Evolutionary conservation across 2,113 vertebrate genomes (phyloP), one percentile per base, ranked within the genome.

Genomic region (Pedionomus torquatus): DNA sequence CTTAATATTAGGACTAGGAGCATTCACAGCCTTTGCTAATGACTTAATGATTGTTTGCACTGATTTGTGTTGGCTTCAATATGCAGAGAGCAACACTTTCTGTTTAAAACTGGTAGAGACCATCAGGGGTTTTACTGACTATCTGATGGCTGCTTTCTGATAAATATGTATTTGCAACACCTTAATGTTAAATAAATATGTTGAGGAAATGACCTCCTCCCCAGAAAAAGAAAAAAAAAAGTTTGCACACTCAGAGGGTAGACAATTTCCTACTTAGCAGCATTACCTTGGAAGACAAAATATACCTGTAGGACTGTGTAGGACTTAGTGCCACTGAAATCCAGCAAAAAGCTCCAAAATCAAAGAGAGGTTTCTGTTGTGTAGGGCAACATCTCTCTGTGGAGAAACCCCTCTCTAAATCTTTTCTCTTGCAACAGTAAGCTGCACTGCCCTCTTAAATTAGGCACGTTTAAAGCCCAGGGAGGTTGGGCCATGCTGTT

Each of bases 11-110:
- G 97, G 90, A 85, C 84, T 85, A 93, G 52, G 93, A 90, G 85
- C 61, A 87, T 82, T 90, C 72, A 13, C 90, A 89, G 94, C 78
- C 96, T 97, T 91, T 92, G 95, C 96, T 98, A 98, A 98, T 97
- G 98, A 96, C 48, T 75, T 97, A 93, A 96, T 33, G 31, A 98
- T 97, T 97, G 94, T 96, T 96, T 90, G 92, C 30, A 9, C 92
- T 96, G 97, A 97, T 96, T 97, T 97, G 97, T 83, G 90, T 84
- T 96, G 96, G 95, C 96, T 92, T 95, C 5, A 8, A 93, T 83
- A 72, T 6, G 54, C 89, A 91, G 93, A 87, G 76, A 90, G 90
- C 84, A 80, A 94, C 84, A 61, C 85, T 96, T 96, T 72, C 94
- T 44, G 52, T 83, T 93, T 79, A 75, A 91, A 97, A 94, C 75